phyloP scores from a whole-genome alignment of 2,113 vertebrate species.

The Hoplias malabaricus region DNA sequence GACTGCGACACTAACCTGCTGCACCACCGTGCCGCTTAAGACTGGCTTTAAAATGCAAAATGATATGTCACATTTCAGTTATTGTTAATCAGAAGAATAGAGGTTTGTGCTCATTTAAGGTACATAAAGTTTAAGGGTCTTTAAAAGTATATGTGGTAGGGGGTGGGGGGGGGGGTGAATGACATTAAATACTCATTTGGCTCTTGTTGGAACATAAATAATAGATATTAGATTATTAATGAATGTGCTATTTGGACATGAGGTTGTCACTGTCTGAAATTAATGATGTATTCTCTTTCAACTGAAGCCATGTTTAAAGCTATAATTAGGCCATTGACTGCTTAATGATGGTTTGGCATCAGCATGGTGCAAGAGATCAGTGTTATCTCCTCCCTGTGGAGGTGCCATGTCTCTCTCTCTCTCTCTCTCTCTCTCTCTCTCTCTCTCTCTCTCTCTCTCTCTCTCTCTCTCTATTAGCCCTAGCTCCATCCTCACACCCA shows the following conservation, averaged over 20 bases:
- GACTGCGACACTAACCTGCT: no score
- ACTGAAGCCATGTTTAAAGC: constrained; percentile 52
- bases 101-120: background rate
- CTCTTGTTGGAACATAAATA: constrained; percentile 44
- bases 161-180: background rate
- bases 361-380: constrained; percentile 1
- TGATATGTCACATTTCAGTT: background rate
- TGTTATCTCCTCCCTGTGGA: constrained; percentile 31
- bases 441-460: background rate
- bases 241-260: constrained; percentile 40
- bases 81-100: background rate
- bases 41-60: no score
- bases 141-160: background rate
- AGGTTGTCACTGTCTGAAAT: constrained; percentile 46
- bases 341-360: constrained; percentile 53
- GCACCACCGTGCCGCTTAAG: no score
- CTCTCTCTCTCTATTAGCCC: background rate
- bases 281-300: constrained; percentile 52
- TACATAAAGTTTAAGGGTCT: background rate
- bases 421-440: constrained; percentile 15
- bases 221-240: constrained; percentile 46
- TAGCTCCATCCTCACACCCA: constrained; percentile 1
- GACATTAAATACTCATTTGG: constrained; percentile 15
- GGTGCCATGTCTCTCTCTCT: background rate
- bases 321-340: constrained; percentile 48